Evolutionary conservation across 2,888 invertebrate genomes (phyloP).

Genomic region (Callyntrura sp.): DNA sequence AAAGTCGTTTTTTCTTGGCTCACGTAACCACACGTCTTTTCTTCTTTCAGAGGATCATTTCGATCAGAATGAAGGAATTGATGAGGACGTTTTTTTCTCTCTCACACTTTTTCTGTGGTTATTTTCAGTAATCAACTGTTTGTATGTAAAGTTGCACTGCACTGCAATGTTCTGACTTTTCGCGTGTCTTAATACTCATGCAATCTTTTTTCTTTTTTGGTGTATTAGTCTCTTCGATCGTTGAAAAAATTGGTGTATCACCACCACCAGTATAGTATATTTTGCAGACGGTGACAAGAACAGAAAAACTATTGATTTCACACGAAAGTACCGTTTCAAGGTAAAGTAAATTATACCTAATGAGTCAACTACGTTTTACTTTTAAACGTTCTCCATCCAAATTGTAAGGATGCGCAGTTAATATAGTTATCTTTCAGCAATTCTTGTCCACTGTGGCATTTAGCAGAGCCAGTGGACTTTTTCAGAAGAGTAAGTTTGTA

Average conservation of each 20-base stretch:
- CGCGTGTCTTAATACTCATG: not conserved
- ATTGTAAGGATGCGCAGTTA: too few relatives aligned
- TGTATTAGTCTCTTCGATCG: too few relatives aligned
- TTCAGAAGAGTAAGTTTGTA: too few relatives aligned
- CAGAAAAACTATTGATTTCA: not conserved
- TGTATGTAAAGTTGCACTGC: constrained; percentile 71
- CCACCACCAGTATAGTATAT: not conserved
- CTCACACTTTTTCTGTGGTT: not conserved
- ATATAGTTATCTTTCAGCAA: too few relatives aligned
- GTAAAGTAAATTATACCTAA: not conserved
- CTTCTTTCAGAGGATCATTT: constrained; percentile 44
- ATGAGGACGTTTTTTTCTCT: constrained; percentile 53
- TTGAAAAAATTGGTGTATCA: too few relatives aligned
- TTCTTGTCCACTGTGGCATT: too few relatives aligned
- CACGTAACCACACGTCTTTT: constrained; percentile 40
- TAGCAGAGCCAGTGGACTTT: too few relatives aligned
- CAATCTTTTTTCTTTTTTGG: too few relatives aligned
- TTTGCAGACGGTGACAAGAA: not conserved
- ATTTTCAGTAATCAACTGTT: constrained; percentile 67
- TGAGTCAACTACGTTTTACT: not conserved
- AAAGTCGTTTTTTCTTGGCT: constrained; percentile 64
- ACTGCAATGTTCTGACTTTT: not conserved
- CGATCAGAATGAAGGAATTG: constrained; percentile 54
- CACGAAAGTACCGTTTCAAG: not conserved
- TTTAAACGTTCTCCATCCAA: too few relatives aligned